Conservation (phyloP, 1,140 invertebrate genomes). For the Mylabris phalerata region DNA sequence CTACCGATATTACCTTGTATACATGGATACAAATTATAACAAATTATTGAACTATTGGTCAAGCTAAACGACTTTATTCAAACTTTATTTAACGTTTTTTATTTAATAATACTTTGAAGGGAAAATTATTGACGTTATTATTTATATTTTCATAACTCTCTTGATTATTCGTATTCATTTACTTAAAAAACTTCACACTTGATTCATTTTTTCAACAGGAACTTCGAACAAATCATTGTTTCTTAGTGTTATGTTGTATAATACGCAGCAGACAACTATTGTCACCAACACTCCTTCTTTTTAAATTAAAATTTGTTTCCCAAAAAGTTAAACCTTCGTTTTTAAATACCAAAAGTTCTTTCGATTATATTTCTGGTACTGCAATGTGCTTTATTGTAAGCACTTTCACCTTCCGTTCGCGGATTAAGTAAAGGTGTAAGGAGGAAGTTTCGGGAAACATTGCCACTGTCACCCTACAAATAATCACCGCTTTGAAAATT, state of each 20-base stretch:
- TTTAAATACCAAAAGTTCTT: slow-evolving; percentile 41
- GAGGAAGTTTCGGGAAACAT: slow-evolving; percentile 24
- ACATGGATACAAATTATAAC: too few relatives aligned
- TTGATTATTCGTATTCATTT: too few relatives aligned
- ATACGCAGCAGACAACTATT: slow-evolving; percentile 32
- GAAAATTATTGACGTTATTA: too few relatives aligned
- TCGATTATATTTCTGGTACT: slow-evolving; percentile 40
- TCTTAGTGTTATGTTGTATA: slow-evolving; percentile 41
- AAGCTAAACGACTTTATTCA: too few relatives aligned
- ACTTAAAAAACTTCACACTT: too few relatives aligned
- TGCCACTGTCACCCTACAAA: slow-evolving; percentile 34
- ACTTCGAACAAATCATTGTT: too few relatives aligned
- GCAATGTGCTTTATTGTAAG: slow-evolving; percentile 42
- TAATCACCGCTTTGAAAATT: slow-evolving; percentile 19
- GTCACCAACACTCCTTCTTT: slow-evolving; percentile 29
- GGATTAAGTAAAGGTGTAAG: slow-evolving; percentile 27
- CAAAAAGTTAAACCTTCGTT: slow-evolving; percentile 40
- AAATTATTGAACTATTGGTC: too few relatives aligned
- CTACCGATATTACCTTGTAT: too few relatives aligned
- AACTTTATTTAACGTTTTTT: too few relatives aligned
- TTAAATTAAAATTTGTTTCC: slow-evolving; percentile 30
- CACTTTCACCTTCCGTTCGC: slow-evolving; percentile 19
- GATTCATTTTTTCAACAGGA: too few relatives aligned
- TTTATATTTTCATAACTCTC: too few relatives aligned
- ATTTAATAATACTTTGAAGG: too few relatives aligned